Conservation (phyloP, 1,140 invertebrate genomes). For the Hyles vespertilio region DNA sequence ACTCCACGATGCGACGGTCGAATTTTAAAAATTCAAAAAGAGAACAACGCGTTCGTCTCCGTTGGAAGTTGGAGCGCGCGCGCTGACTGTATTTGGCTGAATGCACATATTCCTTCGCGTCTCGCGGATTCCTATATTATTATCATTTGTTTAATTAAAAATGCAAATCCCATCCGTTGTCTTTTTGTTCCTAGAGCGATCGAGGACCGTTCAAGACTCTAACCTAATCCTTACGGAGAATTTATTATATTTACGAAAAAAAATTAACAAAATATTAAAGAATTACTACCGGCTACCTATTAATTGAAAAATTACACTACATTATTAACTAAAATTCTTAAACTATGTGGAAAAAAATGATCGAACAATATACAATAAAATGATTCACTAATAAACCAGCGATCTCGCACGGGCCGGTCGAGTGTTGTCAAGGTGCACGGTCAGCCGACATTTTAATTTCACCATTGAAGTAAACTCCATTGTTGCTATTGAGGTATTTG, state of each 20-base stretch:
- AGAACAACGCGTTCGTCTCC: too few species aligned
- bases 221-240: conserved; percentile 67
- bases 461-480: conserved; percentile 7
- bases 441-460: conserved; percentile 2
- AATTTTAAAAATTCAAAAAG: conserved; percentile 9
- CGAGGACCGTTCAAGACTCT: conserved; percentile 60
- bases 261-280: conserved; percentile 73
- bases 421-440: conserved; percentile 12
- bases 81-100: too few species aligned
- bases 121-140: conserved; percentile 7
- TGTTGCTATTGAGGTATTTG: conserved; percentile 32
- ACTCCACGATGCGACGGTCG: conserved; percentile 12
- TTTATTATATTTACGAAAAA: conserved; percentile 65
- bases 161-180: conserved; percentile 70
- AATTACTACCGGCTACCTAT: conserved; percentile 70
- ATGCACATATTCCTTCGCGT: too few species aligned
- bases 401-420: not conserved
- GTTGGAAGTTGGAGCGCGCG: too few species aligned
- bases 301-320: conserved; percentile 70
- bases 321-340: conserved; percentile 72
- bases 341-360: conserved; percentile 70
- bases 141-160: conserved; percentile 29
- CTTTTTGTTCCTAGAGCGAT: conserved; percentile 69
- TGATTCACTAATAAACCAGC: conserved; percentile 61
- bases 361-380: conserved; percentile 75